Evolutionary conservation across 2,888 invertebrate species (phyloP), one percentile per base, ranked within the genome.

Genomic region (Drosophila tanythrix): DNA sequence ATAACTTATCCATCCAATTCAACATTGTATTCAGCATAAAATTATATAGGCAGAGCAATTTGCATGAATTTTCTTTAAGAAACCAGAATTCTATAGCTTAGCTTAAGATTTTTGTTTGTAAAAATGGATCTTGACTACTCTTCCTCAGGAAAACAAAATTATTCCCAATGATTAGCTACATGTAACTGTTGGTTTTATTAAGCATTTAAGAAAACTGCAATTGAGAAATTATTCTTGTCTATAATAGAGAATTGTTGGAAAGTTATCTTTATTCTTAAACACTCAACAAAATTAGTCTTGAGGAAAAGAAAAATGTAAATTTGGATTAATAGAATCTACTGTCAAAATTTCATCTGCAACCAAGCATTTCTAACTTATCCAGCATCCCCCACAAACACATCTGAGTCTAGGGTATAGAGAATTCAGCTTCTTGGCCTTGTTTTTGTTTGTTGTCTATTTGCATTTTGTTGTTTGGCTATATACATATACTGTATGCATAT

Each of bases 401-500:
- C 6, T 29, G 18, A 3, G 18, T 18, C 15, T 48, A 72, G 69
- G 33, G 69, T 59, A 68, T 61, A 8, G 29, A n/a, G 25, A 11
- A 27, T 46, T 62, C 50, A 43, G 33, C 63, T 53, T 48, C 56
- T 43, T 59, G 15, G 50, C 50, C 33, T 52, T 52, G 13, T 27
- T 10, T 18, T 56, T 53, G 40, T 31, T 56, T 48, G 35, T 31
- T 61, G 33, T 40, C 25, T 71, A 50, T 76, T 48, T 76, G 53
- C 77, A 76, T 58, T 31, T 51, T 31, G 6, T 25, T 56, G 52
- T 35, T 35, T 57, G 43, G 43, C 15, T 59, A 29, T 29, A 25
- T 35, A 43, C n/a, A 43, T 35, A 27, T 69, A 52, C 60, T 71
- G 51, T 59, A 38, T 71, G 69, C 60, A 71, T 53, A 70, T 65